Percentiles rank a stretch among this genome's conserved stretches.
Evolutionary conservation across 2,888 invertebrate species (phyloP).

Genomic region (Monopis laevigella): DNA sequence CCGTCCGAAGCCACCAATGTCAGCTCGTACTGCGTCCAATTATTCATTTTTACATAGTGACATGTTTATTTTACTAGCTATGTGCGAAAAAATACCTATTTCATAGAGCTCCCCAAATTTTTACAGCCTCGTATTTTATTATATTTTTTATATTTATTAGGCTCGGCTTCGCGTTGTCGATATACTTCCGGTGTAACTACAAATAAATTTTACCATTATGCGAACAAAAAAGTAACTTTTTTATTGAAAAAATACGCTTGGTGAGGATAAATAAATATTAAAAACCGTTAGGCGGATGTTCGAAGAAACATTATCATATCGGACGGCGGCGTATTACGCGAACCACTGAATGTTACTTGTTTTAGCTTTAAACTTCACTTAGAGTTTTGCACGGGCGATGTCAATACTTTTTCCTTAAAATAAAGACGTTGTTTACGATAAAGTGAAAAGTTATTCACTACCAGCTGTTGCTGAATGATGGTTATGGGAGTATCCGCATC

Average conservation of each 20-base stretch:
- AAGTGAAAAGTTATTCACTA: constrained; percentile 5
- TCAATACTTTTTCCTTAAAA: constrained; percentile 6
- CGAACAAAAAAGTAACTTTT: too few species aligned
- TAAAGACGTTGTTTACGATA: constrained; percentile 6
- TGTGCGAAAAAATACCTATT: too few species aligned
- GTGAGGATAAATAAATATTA: constrained; percentile 32
- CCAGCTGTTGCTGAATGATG: constrained; percentile 2
- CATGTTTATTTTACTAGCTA: too few species aligned
- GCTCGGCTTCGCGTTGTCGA: neutral
- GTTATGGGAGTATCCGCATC: neutral
- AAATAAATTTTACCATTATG: constrained; percentile 41
- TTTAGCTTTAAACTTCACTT: constrained; percentile 10
- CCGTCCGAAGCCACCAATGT: constrained; percentile 91
- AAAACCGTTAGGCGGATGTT: constrained; percentile 32
- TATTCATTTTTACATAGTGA: too few species aligned
- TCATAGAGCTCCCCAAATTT: too few species aligned
- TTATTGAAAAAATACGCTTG: constrained; percentile 25
- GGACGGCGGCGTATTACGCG: constrained; percentile 28
- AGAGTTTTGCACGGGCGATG: neutral
- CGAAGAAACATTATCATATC: constrained; percentile 32
- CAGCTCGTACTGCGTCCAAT: constrained; percentile 79
- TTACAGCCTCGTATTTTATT: too few species aligned
- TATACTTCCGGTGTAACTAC: constrained; percentile 20
- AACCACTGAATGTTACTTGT: constrained; percentile 27
- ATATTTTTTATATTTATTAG: too few species aligned